Conservation (phyloP, 2,113 vertebrate species). For the Ochotona curzoniae region DNA sequence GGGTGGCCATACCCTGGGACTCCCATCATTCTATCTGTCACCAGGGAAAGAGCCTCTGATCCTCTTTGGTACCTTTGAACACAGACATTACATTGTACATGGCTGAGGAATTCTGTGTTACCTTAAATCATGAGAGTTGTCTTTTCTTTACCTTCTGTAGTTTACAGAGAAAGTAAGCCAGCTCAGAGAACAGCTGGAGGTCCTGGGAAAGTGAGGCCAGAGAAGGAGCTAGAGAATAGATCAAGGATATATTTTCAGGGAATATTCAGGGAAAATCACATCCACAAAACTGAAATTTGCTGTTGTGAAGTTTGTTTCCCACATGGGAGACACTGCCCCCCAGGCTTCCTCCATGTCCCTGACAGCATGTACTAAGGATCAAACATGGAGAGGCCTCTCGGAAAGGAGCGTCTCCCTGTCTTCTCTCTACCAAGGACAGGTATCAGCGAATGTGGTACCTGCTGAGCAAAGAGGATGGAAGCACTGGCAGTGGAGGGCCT, state of each 20-base stretch:
- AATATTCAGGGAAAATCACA: not conserved
- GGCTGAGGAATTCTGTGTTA: not conserved
- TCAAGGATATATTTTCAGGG: rapidly evolving
- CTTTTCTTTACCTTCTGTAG: not conserved
- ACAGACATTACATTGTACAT: rapidly evolving
- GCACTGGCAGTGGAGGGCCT: not conserved
- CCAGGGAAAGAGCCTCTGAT: not conserved
- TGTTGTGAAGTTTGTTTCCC: not conserved
- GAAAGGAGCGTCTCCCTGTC: not conserved
- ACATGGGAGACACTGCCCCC: not conserved
- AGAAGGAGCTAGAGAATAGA: not conserved
- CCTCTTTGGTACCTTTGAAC: not conserved
- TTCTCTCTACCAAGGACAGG: not conserved
- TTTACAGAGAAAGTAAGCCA: not conserved
- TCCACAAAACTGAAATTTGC: not conserved
- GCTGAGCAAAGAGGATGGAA: not conserved
- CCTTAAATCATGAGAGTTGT: not conserved
- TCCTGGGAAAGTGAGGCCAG: not conserved
- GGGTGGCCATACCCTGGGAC: rapidly evolving
- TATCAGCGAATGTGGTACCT: rapidly evolving
- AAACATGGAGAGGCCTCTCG: not conserved
- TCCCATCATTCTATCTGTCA: not conserved
- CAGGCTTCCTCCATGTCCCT: too few relatives aligned
- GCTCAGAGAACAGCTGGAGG: not conserved
- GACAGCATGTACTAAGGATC: not conserved